A percentile compares a stretch with the other conserved stretches of the same genome.
Evolutionary conservation across 2,113 vertebrate genomes (phyloP).

Genomic region (Lagenorhynchus albirostris): DNA sequence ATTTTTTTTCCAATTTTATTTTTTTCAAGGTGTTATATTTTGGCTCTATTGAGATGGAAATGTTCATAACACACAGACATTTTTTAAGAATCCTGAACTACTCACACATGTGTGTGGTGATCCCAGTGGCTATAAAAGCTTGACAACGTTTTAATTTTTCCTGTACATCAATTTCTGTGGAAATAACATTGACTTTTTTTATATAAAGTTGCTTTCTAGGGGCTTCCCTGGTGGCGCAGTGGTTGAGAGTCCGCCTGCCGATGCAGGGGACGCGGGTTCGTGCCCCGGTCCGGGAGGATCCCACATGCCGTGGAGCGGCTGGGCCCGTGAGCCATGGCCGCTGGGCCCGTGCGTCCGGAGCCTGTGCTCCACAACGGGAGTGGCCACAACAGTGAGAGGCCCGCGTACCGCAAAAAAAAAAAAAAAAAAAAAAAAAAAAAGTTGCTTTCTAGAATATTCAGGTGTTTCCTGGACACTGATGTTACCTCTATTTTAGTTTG

Average conservation of each 20-base stretch:
- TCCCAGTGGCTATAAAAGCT: rapidly evolving
- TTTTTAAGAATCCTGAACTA: not conserved
- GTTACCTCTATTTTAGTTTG: not conserved
- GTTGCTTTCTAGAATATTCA: not conserved
- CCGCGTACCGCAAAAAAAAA: too few species aligned
- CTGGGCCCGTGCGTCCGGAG: too few species aligned
- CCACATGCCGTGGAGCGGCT: too few species aligned
- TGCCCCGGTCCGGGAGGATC: too few species aligned
- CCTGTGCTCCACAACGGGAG: too few species aligned
- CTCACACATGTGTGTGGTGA: rapidly evolving
- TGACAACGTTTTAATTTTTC: not conserved
- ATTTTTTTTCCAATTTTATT: not conserved
- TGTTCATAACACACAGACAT: too few species aligned
- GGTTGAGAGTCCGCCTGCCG: too few species aligned
- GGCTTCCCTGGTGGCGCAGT: too few species aligned
- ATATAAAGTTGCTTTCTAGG: not conserved
- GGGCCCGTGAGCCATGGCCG: too few species aligned
- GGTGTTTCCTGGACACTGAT: not conserved
- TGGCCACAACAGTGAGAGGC: too few species aligned
- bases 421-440: too few species aligned
- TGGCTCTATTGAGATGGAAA: not conserved
- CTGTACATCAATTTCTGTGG: not conserved
- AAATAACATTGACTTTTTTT: not conserved
- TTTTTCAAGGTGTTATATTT: not conserved
- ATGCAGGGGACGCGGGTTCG: too few species aligned